A percentile compares a stretch with the other conserved stretches of the same genome.
Evolutionary conservation across 2,113 vertebrate species (phyloP).

Genomic region (Procapra przewalskii): DNA sequence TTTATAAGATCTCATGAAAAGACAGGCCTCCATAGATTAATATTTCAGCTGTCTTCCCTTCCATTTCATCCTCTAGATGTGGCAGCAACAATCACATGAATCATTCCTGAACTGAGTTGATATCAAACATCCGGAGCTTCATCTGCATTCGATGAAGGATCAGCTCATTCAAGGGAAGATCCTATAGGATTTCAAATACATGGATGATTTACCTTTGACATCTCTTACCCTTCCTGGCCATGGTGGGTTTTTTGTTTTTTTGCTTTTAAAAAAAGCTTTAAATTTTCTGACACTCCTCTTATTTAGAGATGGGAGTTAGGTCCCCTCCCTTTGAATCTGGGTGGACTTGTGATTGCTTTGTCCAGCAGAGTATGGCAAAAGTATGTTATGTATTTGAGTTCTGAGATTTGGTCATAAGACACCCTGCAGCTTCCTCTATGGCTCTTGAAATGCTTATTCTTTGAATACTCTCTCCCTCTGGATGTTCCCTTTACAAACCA

Average conservation of each 20-base stretch:
- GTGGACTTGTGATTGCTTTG: not conserved
- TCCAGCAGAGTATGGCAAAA: not conserved
- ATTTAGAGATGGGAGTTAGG: not conserved
- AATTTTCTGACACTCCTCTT: not conserved
- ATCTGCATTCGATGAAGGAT: conserved; percentile 59
- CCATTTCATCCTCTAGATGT: conserved; percentile 65
- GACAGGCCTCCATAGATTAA: conserved; percentile 66
- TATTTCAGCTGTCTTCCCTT: conserved; percentile 70
- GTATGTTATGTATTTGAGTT: not conserved
- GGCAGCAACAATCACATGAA: conserved; percentile 65
- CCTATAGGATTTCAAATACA: conserved; percentile 70
- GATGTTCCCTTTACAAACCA: not conserved
- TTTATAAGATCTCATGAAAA: conserved; percentile 65
- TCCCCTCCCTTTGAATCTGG: not conserved
- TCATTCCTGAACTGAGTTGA: conserved; percentile 58
- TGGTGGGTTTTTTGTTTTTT: not conserved
- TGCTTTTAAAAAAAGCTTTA: not conserved
- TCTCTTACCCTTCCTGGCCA: conserved; percentile 31
- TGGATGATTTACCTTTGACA: conserved; percentile 51
- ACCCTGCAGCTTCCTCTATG: not conserved
- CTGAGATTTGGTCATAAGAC: not conserved
- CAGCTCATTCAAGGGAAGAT: conserved; percentile 62
- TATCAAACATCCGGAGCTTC: conserved; percentile 60
- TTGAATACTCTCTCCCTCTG: not conserved
- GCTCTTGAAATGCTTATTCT: not conserved